phyloP scores from a whole-genome alignment of 2,888 invertebrate genomes.

The Gandaritis pyraliata region DNA sequence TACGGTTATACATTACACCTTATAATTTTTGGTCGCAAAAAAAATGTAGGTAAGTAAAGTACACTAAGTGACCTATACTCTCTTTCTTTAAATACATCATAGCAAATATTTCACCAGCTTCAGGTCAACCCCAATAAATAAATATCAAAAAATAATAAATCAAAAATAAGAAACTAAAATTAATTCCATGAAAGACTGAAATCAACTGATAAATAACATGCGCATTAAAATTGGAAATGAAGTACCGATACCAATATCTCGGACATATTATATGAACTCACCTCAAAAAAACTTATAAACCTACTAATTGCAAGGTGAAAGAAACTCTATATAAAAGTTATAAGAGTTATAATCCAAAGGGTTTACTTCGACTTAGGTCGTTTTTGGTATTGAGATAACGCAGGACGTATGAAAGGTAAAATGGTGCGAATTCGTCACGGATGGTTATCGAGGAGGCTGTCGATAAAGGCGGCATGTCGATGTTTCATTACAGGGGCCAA shows the following conservation, averaged over 20 bases:
- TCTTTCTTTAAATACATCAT: background rate
- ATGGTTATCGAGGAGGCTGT: slow-evolving; percentile 79
- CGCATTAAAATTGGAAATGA: slow-evolving; percentile 76
- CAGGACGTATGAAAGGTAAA: slow-evolving; percentile 47
- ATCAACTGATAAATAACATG: slow-evolving; percentile 56
- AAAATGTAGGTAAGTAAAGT: too few species aligned
- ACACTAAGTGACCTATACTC: background rate
- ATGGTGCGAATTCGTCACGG: slow-evolving; percentile 83
- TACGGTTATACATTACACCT: too few species aligned
- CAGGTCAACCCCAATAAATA: slow-evolving; percentile 26
- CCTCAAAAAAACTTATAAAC: slow-evolving; percentile 13
- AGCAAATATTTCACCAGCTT: slow-evolving; percentile 27
- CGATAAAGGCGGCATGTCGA: slow-evolving; percentile 79
- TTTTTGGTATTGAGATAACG: slow-evolving; percentile 32
- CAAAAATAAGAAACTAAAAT: slow-evolving; percentile 34
- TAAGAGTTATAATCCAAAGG: slow-evolving; percentile 16
- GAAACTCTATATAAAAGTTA: background rate
- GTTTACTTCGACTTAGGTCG: background rate
- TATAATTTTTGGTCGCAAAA: too few species aligned
- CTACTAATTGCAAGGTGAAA: background rate
- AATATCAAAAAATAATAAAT: slow-evolving; percentile 23
- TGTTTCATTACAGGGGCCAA: slow-evolving; percentile 71
- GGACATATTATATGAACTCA: slow-evolving; percentile 54
- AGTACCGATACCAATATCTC: slow-evolving; percentile 75
- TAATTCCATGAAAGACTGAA: slow-evolving; percentile 41